Conservation (phyloP, 2,113 vertebrate species). For the Triplophysa siluroides region DNA sequence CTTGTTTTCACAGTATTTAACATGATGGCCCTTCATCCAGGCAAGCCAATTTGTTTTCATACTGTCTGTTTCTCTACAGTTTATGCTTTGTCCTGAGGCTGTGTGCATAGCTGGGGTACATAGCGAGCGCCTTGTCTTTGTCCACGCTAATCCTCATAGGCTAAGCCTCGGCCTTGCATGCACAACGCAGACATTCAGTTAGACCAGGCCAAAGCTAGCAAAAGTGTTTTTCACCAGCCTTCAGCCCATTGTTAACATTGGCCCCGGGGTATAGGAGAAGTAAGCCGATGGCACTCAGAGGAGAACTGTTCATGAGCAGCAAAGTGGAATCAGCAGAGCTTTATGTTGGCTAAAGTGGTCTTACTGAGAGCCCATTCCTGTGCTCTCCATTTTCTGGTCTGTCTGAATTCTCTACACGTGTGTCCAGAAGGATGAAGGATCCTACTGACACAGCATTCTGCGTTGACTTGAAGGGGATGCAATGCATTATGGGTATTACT, state of each 20-base stretch:
- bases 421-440: background rate
- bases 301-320: slow-evolving; percentile 40
- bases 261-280: slow-evolving; percentile 13
- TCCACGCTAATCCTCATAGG: slow-evolving; percentile 43
- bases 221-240: slow-evolving; percentile 28
- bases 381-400: slow-evolving; percentile 1
- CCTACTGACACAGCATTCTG: slow-evolving; percentile 15
- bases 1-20: background rate
- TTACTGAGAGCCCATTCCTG: slow-evolving; percentile 37
- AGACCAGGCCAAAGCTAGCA: slow-evolving; percentile 21
- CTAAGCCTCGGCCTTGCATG: slow-evolving; percentile 31
- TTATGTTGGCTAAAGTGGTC: slow-evolving; percentile 44
- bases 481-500: background rate
- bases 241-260: slow-evolving; percentile 38
- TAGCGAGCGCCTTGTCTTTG: slow-evolving; percentile 19
- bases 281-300: slow-evolving; percentile 7
- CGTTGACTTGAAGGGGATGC: background rate
- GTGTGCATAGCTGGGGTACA: slow-evolving; percentile 22
- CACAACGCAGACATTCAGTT: slow-evolving; percentile 20
- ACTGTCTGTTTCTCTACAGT: background rate
- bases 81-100: slow-evolving; percentile 29
- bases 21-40: background rate
- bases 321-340: slow-evolving; percentile 47
- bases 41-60: background rate
- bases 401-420: slow-evolving; percentile 41